Evolutionary conservation across 2,113 vertebrate species (phyloP).

Genomic region (Protomyctophum bolini): DNA sequence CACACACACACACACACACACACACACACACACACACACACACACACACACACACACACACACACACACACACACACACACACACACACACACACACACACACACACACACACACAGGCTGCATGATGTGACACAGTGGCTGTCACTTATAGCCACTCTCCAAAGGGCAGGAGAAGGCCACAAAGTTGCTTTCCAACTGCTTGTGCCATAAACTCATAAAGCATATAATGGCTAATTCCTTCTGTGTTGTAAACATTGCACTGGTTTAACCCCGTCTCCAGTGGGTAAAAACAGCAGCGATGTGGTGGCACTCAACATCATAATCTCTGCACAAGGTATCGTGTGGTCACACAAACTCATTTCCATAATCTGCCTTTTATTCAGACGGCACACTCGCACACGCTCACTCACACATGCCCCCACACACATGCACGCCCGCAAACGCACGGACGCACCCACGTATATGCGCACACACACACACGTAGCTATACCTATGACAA

Average conservation of each 20-base stretch:
- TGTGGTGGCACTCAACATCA: background rate
- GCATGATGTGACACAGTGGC: conserved; percentile 33
- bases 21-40: conserved; percentile 40
- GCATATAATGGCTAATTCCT: no score
- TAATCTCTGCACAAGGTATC: conserved; percentile 31
- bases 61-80: background rate
- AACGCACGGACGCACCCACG: no score
- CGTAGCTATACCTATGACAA: background rate
- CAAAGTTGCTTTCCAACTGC: conserved; percentile 40
- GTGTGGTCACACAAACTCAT: conserved; percentile 55
- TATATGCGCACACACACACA: background rate
- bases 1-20: conserved; percentile 16
- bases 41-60: no score
- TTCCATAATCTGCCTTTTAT: conserved; percentile 68
- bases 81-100: conserved; percentile 8
- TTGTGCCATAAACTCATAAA: background rate
- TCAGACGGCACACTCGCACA: conserved; percentile 38
- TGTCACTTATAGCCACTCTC: conserved; percentile 48
- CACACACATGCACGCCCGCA: conserved; percentile 8
- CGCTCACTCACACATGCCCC: conserved; percentile 43
- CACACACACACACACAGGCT: conserved; percentile 29
- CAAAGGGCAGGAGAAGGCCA: conserved; percentile 50
- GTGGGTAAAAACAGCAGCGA: background rate
- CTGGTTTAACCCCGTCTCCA: no score
- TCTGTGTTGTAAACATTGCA: no score